Conservation (phyloP, 2,113 vertebrate species). For the Cnemophilus loriae region DNA sequence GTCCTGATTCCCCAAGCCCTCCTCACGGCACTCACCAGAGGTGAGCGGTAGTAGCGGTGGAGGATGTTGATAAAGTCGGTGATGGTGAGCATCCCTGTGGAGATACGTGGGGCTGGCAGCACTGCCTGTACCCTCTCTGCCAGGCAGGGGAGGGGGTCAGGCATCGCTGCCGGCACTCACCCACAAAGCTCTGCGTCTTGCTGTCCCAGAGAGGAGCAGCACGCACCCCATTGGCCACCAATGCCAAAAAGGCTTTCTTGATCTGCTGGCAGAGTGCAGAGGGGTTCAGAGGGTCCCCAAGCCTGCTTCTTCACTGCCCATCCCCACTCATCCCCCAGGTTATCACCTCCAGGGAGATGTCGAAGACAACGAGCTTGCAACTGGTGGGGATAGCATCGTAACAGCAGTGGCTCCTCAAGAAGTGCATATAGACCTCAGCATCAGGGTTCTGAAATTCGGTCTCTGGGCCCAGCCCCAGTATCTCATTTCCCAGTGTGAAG, state of each 20-base stretch:
- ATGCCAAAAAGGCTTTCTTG: slow-evolving; percentile 90
- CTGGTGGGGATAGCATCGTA: slow-evolving; percentile 93
- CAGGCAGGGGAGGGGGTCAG: not conserved
- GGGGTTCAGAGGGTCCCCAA: not conserved
- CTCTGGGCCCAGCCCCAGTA: slow-evolving; percentile 50
- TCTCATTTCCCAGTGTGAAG: slow-evolving; percentile 1
- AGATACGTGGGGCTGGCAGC: not conserved
- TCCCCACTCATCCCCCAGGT: not conserved
- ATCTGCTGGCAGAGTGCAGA: slow-evolving; percentile 71
- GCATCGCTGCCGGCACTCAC: slow-evolving; percentile 67
- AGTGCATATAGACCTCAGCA: slow-evolving; percentile 84
- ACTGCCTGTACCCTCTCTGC: not conserved
- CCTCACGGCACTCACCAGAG: slow-evolving; percentile 78
- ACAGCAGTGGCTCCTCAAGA: slow-evolving; percentile 90
- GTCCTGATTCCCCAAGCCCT: not conserved
- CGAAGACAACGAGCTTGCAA: slow-evolving; percentile 92
- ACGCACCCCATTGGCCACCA: slow-evolving; percentile 88
- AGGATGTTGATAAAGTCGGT: slow-evolving; percentile 98
- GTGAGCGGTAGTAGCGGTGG: slow-evolving; percentile 92
- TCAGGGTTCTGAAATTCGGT: slow-evolving; percentile 67
- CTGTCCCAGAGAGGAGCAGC: slow-evolving; percentile 94
- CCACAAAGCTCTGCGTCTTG: slow-evolving; percentile 90
- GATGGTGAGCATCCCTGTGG: slow-evolving; percentile 94
- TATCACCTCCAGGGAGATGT: slow-evolving; percentile 83
- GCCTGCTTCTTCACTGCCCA: accelerated